These are phyloP conservation scores for Scelioninae gen. 1 DNA, from an alignment of 2,888 invertebrate species.

Conservation along the genomic window DNA sequence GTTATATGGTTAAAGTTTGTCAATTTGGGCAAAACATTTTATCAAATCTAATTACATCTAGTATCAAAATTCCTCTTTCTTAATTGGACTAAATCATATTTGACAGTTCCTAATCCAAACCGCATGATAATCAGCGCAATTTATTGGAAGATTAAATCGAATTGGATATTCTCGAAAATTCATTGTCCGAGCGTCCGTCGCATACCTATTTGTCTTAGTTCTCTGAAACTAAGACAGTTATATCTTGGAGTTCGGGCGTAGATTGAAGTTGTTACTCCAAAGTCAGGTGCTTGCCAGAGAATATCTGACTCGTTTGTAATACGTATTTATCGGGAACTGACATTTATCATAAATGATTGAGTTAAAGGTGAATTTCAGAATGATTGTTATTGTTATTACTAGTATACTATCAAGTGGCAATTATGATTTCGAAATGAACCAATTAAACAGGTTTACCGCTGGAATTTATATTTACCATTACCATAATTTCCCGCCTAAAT, in stretches of 20 bases:
- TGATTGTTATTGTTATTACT: slow-evolving; percentile 9
- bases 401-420: not conserved
- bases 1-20: too few relatives aligned
- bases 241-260: slow-evolving; percentile 9
- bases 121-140: too few relatives aligned
- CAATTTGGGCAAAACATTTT: too few relatives aligned
- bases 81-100: too few relatives aligned
- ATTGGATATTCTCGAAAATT: too few relatives aligned
- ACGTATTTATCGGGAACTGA: slow-evolving; percentile 8
- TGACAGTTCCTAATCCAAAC: too few relatives aligned
- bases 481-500: not conserved
- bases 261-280: slow-evolving; percentile 36
- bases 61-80: too few relatives aligned
- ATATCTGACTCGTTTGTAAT: slow-evolving; percentile 7
- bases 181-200: too few relatives aligned
- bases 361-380: slow-evolving; percentile 8
- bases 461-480: slow-evolving; percentile 1
- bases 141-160: too few relatives aligned
- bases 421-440: slow-evolving; percentile 11
- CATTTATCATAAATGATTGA: not conserved
- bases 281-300: slow-evolving; percentile 21
- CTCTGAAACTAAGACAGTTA: too few relatives aligned
- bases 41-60: too few relatives aligned
- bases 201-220: too few relatives aligned
- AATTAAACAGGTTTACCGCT: not conserved